phyloP scores from a whole-genome alignment of 2,113 vertebrate species.

The Xiphorhynchus elegans region DNA sequence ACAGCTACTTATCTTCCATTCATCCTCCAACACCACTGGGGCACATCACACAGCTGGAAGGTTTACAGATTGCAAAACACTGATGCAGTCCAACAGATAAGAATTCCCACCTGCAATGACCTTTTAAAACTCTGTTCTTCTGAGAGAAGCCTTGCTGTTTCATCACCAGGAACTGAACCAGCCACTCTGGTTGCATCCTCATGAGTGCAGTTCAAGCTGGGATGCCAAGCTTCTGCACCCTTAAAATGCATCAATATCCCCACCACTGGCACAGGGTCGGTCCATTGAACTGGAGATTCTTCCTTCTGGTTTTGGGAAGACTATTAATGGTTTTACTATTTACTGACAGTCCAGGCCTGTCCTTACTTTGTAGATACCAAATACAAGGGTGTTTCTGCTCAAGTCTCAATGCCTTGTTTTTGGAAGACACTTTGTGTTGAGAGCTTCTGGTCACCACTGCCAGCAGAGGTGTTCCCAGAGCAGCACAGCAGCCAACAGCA shows the following conservation, averaged over 20 bases:
- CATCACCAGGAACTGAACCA: neutral
- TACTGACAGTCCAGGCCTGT: neutral
- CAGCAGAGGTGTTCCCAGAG: neutral
- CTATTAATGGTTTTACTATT: neutral
- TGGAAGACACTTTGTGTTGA: neutral
- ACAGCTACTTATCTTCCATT: neutral
- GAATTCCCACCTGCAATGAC: neutral
- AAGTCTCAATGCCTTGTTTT: fast-evolving
- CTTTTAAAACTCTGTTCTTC: neutral
- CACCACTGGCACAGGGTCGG: neutral
- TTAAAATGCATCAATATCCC: neutral
- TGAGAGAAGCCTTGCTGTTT: neutral
- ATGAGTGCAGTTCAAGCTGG: neutral
- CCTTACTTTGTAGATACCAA: neutral
- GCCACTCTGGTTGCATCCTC: neutral
- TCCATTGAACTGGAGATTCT: neutral
- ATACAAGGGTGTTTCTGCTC: neutral
- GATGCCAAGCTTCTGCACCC: neutral
- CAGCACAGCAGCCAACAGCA: neutral
- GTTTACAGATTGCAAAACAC: neutral
- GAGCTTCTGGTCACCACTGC: neutral
- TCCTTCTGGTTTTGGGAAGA: neutral
- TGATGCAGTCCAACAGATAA: neutral
- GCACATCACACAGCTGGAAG: neutral
- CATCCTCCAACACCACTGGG: neutral